Evolutionary conservation across 2,888 invertebrate species (phyloP).

Genomic region (Parnassius mnemosyne): DNA sequence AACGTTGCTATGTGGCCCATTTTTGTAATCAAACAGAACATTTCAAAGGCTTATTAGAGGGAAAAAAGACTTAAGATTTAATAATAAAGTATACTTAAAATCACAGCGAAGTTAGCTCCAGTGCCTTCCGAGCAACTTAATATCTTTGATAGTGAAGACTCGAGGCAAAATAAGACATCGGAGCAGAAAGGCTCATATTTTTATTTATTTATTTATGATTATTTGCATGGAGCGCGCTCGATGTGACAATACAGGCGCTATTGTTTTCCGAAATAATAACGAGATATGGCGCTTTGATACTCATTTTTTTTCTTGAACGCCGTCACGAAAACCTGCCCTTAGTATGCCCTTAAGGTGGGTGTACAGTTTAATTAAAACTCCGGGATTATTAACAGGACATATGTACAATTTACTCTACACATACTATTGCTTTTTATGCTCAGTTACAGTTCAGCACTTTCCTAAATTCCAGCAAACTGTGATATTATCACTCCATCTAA

Average conservation of each 20-base stretch:
- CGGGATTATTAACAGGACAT: no score
- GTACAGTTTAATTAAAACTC: slow-evolving; percentile 9
- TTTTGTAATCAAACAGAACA: no score
- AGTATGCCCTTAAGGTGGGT: slow-evolving; percentile 33
- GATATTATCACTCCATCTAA: no score
- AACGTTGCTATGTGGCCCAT: no score
- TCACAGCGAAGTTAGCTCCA: no score
- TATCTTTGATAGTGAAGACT: slow-evolving; percentile 44
- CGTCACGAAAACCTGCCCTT: slow-evolving; percentile 54
- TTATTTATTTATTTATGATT: slow-evolving; percentile 80
- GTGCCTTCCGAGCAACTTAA: slow-evolving; percentile 39
- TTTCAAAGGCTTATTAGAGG: no score
- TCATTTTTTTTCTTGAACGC: slow-evolving; percentile 48
- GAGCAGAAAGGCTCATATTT: slow-evolving; percentile 62
- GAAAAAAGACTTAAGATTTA: no score
- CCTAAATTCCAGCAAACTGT: no score
- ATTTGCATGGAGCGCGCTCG: slow-evolving; percentile 76
- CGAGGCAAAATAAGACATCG: slow-evolving; percentile 73
- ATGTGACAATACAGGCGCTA: slow-evolving; percentile 74
- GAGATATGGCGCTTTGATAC: slow-evolving; percentile 71
- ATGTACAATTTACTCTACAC: no score
- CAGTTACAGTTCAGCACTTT: no score
- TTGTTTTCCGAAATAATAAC: slow-evolving; percentile 77
- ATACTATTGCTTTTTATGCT: no score
- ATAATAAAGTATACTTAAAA: no score